Evolutionary conservation across 2,113 vertebrate species (phyloP).

Genomic region (Lethenteron camtschaticum): DNA sequence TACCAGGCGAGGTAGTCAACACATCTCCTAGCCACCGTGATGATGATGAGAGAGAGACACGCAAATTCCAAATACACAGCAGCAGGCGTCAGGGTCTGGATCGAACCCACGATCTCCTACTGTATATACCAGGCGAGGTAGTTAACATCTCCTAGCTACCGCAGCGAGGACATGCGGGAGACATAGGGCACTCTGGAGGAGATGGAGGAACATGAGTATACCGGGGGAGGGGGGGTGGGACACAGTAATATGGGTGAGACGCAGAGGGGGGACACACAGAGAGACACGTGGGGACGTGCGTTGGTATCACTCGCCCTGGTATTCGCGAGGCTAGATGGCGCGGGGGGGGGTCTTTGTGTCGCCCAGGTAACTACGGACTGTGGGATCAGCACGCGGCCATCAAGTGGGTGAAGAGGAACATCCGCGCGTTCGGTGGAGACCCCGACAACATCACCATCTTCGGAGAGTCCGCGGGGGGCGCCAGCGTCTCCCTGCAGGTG

Average conservation of each 20-base stretch:
- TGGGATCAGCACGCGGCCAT: slow-evolving; percentile 87
- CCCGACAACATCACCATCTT: slow-evolving; percentile 60
- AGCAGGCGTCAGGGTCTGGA: too few relatives aligned
- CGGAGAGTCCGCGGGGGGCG: slow-evolving; percentile 60
- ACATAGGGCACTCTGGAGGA: background rate
- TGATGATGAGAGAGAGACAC: too few relatives aligned
- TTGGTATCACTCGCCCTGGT: background rate
- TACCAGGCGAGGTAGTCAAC: too few relatives aligned
- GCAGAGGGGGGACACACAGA: background rate
- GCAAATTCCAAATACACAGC: too few relatives aligned
- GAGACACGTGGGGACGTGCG: background rate
- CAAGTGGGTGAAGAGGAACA: slow-evolving; percentile 80
- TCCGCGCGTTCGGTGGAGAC: slow-evolving; percentile 58
- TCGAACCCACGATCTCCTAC: too few relatives aligned
- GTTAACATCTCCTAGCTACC: too few relatives aligned
- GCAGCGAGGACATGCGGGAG: too few relatives aligned
- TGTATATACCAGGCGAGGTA: too few relatives aligned
- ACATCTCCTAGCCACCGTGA: too few relatives aligned
- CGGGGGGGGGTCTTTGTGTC: background rate
- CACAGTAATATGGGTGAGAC: background rate
- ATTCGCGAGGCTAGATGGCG: too few relatives aligned
- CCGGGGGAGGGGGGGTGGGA: background rate
- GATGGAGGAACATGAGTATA: background rate
- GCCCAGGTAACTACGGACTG: slow-evolving; percentile 59
- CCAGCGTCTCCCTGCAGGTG: slow-evolving; percentile 61